Evolutionary conservation across 2,888 invertebrate species (phyloP).

Genomic region (Folsomia manolachei): DNA sequence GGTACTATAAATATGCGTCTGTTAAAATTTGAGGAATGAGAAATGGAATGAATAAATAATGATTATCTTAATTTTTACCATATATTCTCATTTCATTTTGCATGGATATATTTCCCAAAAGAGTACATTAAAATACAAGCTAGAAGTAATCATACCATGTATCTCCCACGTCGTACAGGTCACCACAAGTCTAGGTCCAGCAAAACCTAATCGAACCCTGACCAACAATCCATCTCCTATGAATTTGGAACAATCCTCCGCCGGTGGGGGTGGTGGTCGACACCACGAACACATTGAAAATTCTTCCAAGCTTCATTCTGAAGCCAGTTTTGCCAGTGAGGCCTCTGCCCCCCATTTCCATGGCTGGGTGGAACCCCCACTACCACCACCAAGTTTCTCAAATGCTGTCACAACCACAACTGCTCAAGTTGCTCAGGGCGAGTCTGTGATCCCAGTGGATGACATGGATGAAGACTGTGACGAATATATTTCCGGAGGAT

Average conservation of each 20-base stretch:
- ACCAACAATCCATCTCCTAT: constrained; percentile 52
- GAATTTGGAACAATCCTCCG: constrained; percentile 42
- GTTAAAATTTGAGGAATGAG: too few relatives aligned
- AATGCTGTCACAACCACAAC: neutral
- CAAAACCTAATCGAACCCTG: constrained; percentile 67
- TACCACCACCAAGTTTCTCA: too few relatives aligned
- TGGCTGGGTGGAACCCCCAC: constrained; percentile 4
- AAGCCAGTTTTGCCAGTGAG: constrained; percentile 4
- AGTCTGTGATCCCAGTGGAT: neutral
- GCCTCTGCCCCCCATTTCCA: neutral
- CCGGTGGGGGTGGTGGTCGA: constrained; percentile 20
- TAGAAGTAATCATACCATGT: too few relatives aligned
- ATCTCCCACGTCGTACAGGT: too few relatives aligned
- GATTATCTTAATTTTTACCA: neutral
- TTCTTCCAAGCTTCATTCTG: constrained; percentile 13
- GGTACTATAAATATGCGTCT: too few relatives aligned
- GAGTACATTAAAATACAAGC: too few relatives aligned
- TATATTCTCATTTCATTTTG: too few relatives aligned
- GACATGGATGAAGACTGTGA: constrained; percentile 22
- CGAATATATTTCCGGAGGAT: constrained; percentile 6
- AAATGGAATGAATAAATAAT: too few relatives aligned
- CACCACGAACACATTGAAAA: constrained; percentile 1
- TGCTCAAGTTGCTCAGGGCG: neutral
- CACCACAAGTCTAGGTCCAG: constrained; percentile 64
- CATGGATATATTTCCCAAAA: too few relatives aligned